These are phyloP conservation scores for Dendrolimus punctatus DNA, from an alignment of 1,140 invertebrate genomes.

Conservation along the genomic window DNA sequence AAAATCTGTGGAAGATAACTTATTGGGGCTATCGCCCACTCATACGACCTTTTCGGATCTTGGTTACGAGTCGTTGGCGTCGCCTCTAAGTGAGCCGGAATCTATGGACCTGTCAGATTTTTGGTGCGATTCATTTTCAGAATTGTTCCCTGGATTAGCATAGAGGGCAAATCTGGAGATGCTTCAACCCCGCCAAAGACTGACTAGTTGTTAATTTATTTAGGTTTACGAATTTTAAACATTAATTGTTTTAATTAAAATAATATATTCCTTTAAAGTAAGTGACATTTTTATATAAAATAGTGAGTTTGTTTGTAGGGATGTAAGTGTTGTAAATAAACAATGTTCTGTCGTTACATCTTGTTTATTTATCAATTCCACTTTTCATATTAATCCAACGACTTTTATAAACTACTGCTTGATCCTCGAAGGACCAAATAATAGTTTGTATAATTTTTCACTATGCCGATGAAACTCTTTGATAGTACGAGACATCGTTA, in stretches of 20 bases:
- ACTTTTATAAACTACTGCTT: too few species aligned
- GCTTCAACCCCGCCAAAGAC: slow-evolving; percentile 52
- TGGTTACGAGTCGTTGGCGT: slow-evolving; percentile 74
- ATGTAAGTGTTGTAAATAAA: slow-evolving; percentile 49
- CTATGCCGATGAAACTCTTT: too few species aligned
- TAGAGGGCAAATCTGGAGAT: slow-evolving; percentile 43
- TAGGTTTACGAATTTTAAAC: too few species aligned
- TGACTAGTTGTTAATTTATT: slow-evolving; percentile 47
- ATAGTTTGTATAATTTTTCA: too few species aligned
- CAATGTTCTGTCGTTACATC: slow-evolving; percentile 13
- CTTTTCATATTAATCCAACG: too few species aligned
- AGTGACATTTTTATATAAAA: slow-evolving; percentile 10
- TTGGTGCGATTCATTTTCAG: slow-evolving; percentile 76
- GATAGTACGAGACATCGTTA: too few species aligned
- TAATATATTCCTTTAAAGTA: neutral
- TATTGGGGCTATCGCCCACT: slow-evolving; percentile 49
- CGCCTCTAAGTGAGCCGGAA: slow-evolving; percentile 65
- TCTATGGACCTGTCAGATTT: slow-evolving; percentile 71
- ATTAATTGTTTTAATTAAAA: too few species aligned
- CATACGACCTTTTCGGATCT: slow-evolving; percentile 70
- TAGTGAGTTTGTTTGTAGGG: slow-evolving; percentile 26
- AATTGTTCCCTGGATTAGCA: slow-evolving; percentile 75
- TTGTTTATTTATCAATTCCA: slow-evolving; percentile 5
- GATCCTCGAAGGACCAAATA: too few species aligned
- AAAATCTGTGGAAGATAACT: slow-evolving; percentile 47